phyloP scores from a whole-genome alignment of 2,888 invertebrate species.

The Dicranocentrus wangi region DNA sequence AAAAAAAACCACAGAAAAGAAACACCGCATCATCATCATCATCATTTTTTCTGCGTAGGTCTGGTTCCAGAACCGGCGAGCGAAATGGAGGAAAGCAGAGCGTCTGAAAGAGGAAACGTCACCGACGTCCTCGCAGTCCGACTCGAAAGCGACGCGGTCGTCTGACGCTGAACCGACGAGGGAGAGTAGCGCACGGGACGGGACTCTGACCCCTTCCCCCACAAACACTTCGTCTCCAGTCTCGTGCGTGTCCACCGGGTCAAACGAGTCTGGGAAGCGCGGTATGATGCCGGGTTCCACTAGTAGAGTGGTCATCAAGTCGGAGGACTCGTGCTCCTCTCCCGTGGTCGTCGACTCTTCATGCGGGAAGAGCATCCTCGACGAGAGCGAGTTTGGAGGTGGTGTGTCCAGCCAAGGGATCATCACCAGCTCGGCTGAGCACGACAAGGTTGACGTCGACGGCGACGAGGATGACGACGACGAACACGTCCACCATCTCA shows the following conservation, averaged over 20 bases:
- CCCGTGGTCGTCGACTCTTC: slow-evolving; percentile 6
- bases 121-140: slow-evolving; percentile 3
- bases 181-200: too few relatives aligned
- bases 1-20: too few relatives aligned
- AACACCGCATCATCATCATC: slow-evolving; percentile 10
- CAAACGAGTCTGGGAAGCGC: background rate
- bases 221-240: background rate
- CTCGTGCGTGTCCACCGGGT: background rate
- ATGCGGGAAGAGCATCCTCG: background rate
- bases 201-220: background rate
- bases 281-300: too few relatives aligned
- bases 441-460: slow-evolving; percentile 18
- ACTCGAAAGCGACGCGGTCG: too few relatives aligned
- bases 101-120: slow-evolving; percentile 88
- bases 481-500: too few relatives aligned
- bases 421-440: slow-evolving; percentile 20
- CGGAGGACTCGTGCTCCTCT: background rate
- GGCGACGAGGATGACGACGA: slow-evolving; percentile 42
- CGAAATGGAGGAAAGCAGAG: slow-evolving; percentile 94
- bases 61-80: slow-evolving; percentile 94
- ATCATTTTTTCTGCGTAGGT: slow-evolving; percentile 78
- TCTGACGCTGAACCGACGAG: too few relatives aligned
- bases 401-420: too few relatives aligned
- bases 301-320: too few relatives aligned
- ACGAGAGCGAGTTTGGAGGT: too few relatives aligned